Evolutionary conservation across 2,113 vertebrate genomes (phyloP), one percentile per base, ranked within the genome.

Genomic region (Alectura lathami): DNA sequence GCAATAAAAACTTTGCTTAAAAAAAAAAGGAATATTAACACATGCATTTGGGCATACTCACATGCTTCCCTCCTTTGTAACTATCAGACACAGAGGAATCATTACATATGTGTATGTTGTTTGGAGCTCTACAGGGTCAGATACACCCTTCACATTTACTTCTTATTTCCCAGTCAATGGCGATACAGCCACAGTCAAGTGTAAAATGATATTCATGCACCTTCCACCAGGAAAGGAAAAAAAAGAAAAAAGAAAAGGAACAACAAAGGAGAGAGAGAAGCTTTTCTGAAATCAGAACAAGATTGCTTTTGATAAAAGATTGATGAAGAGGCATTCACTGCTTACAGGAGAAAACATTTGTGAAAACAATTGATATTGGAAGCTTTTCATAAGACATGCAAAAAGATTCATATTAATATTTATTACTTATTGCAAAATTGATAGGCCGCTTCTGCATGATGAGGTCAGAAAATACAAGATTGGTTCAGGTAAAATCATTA

Each of bases 281-380:
- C 48, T 96, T 95, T 69, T 88, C 73, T 96, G 93, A 97, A 96
- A 97, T 94, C 96, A 93, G 91, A 97, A 96, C 85, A 89, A 96
- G 96, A 97, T 95, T 94, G 96, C 91, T 85, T 97, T 95, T 95
- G 97, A 97, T 97, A 84, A 97, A 97, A 98, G 97, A 98, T 96
- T 96, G 97, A 98, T 98, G 96, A 96, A 96, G 95, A 97, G 68
- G 86, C 76, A 62, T 94, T 97, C 96, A 84, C 69, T 60, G 79
- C 88, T 97, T 96, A 86, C 94, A 96, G 91, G 82, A 89, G 56
- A 85, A 97, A 97, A 96, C 81, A 94, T 96, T 76, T 95, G 89
- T 91, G 96, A 96, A 97, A 98, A 98, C 97, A 97, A 96, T 69
- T 94, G 95, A 84, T 97, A 95, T 79, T 91, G 88, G 97, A 94